Evolutionary conservation across 2,113 vertebrate species (phyloP).

Genomic region (Psophia crepitans): DNA sequence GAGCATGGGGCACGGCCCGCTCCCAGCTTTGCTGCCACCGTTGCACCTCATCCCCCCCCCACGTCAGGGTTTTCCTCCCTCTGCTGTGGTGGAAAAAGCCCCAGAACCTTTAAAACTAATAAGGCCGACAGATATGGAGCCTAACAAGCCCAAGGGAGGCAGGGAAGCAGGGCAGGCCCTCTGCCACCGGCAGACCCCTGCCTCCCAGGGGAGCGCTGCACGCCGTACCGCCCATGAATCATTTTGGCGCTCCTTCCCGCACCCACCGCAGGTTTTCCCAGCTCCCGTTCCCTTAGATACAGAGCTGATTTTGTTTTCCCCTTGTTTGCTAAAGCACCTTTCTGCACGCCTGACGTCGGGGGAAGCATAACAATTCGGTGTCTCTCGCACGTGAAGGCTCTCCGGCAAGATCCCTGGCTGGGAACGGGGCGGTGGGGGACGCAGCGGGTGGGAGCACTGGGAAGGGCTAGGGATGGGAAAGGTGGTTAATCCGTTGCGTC

Average conservation of each 20-base stretch:
- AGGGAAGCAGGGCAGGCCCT: background rate
- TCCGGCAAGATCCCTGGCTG: background rate
- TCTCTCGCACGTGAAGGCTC: background rate
- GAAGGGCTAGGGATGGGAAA: background rate
- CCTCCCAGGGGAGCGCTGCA: background rate
- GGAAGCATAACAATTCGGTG: background rate
- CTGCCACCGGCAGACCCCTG: background rate
- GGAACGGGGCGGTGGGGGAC: background rate
- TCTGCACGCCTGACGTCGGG: accelerated
- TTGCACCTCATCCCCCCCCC: background rate
- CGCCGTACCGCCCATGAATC: background rate
- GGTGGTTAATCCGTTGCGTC: background rate
- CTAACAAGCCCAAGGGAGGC: background rate
- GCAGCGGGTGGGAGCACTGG: accelerated
- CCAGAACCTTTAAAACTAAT: constrained; percentile 5
- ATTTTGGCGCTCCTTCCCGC: background rate
- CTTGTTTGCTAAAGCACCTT: background rate
- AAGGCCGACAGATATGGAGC: background rate
- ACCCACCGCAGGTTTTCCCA: background rate
- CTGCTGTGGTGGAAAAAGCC: background rate
- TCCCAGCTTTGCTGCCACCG: background rate
- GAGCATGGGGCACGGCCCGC: background rate
- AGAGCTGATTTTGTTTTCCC: background rate
- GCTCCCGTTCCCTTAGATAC: background rate
- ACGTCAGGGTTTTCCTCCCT: background rate